Conservation (phyloP, 2,113 vertebrate genomes). For the Cathartes aura region DNA sequence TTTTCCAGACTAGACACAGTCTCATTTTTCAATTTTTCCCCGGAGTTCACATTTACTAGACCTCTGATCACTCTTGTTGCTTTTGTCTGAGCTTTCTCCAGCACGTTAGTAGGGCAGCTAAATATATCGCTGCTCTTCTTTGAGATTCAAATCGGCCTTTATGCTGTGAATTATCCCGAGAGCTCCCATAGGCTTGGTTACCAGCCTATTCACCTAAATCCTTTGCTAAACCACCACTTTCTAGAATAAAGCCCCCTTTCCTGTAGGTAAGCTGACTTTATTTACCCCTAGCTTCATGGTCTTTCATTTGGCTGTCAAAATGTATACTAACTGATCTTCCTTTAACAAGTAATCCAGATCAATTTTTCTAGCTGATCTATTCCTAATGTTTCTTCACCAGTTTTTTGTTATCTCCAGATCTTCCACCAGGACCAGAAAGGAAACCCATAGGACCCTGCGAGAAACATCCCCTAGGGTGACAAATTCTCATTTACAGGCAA, state of each 20-base stretch:
- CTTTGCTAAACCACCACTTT: slow-evolving; percentile 46
- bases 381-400: not conserved
- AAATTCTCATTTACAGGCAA: not conserved
- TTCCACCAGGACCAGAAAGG: not conserved
- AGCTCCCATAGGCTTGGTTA: slow-evolving; percentile 31
- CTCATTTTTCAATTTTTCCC: not conserved
- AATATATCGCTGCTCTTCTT: slow-evolving; percentile 33
- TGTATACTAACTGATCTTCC: not conserved
- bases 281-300: slow-evolving; percentile 7
- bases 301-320: slow-evolving; percentile 47
- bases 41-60: not conserved
- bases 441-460: not conserved
- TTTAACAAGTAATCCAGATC: slow-evolving; percentile 33
- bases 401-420: not conserved
- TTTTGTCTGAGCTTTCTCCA: slow-evolving; percentile 32
- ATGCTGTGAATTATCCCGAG: slow-evolving; percentile 6
- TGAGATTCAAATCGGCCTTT: slow-evolving; percentile 22
- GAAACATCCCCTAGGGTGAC: not conserved
- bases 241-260: slow-evolving; percentile 20
- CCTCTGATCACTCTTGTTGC: not conserved
- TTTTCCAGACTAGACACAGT: not conserved
- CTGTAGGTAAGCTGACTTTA: slow-evolving; percentile 41
- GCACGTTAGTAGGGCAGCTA: slow-evolving; percentile 30
- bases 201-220: slow-evolving; percentile 43
- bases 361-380: slow-evolving; percentile 24